A percentile compares a stretch with the other conserved stretches of the same genome.
Conservation (phyloP, 2,888 invertebrate genomes). For the Dryocosmus kuriphilus region DNA sequence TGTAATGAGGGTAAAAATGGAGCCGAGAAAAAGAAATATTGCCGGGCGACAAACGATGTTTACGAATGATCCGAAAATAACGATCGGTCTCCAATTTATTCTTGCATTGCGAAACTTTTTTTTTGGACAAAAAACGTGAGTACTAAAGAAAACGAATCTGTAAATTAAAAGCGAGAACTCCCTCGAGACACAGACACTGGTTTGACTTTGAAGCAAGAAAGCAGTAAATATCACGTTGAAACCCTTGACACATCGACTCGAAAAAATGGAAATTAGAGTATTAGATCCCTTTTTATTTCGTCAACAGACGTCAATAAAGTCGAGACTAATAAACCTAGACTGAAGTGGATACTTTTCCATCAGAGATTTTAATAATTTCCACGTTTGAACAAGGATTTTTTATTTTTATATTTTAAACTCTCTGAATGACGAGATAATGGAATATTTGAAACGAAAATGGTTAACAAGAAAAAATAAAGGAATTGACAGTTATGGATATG, state of each 20-base stretch:
- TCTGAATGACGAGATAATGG: too few relatives aligned
- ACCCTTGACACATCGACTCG: background rate
- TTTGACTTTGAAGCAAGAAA: background rate
- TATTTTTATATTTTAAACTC: too few relatives aligned
- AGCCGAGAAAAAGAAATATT: background rate
- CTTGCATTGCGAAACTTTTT: background rate
- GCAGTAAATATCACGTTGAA: background rate
- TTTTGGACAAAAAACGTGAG: too few relatives aligned
- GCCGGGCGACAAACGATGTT: background rate
- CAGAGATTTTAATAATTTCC: too few relatives aligned
- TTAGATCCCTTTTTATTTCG: background rate
- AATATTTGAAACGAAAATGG: too few relatives aligned
- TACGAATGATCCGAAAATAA: constrained; percentile 10
- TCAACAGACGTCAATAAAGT: background rate
- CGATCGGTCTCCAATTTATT: constrained; percentile 18
- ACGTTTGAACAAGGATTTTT: too few relatives aligned
- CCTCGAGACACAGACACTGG: background rate
- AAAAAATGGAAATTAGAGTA: background rate
- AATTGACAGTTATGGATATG: background rate
- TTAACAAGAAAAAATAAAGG: background rate
- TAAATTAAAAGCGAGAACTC: background rate
- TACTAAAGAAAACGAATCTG: background rate
- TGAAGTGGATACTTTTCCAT: too few relatives aligned
- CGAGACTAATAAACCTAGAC: background rate
- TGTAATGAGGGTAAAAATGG: background rate